Percentiles rank a stretch among this genome's conserved stretches.
Evolutionary conservation across 1,140 invertebrate species (phyloP).

Genomic region (Neotoxoptera formosana): DNA sequence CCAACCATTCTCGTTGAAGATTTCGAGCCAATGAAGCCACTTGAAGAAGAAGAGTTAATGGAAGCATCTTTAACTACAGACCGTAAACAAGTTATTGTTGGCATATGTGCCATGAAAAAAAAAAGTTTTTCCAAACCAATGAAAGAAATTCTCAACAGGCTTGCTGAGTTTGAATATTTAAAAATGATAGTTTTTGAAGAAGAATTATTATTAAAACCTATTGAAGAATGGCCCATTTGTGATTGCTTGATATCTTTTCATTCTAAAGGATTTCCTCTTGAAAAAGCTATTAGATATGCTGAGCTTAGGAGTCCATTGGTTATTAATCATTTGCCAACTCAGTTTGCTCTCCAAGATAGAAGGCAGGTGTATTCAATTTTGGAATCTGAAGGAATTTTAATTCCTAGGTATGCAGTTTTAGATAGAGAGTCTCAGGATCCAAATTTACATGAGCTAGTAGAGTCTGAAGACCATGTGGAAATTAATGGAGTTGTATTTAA

Average conservation of each 20-base stretch:
- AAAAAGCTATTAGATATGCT: slow-evolving; percentile 75
- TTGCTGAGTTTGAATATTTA: slow-evolving; percentile 96
- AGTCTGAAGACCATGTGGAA: slow-evolving; percentile 98
- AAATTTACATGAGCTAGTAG: slow-evolving; percentile 89
- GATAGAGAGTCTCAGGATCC: slow-evolving; percentile 92
- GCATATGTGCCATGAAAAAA: slow-evolving; percentile 98
- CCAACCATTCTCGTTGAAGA: slow-evolving; percentile 56
- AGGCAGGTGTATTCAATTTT: slow-evolving; percentile 95
- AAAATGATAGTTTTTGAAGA: slow-evolving; percentile 70
- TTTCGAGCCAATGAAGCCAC: slow-evolving; percentile 55
- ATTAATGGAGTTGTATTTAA: slow-evolving; percentile 97
- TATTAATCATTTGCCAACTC: slow-evolving; percentile 98
- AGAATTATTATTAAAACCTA: slow-evolving; percentile 75
- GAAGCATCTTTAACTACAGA: slow-evolving; percentile 61
- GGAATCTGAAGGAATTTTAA: slow-evolving; percentile 93
- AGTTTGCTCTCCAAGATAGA: slow-evolving; percentile 90
- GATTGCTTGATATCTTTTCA: slow-evolving; percentile 99
- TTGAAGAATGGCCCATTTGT: slow-evolving; percentile 97
- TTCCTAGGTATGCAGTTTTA: slow-evolving; percentile 96
- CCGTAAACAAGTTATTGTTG: slow-evolving; percentile 88
- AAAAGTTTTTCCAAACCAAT: slow-evolving; percentile 98
- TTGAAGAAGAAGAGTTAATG: slow-evolving; percentile 55
- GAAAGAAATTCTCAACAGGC: slow-evolving; percentile 94
- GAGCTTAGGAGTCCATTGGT: slow-evolving; percentile 94
- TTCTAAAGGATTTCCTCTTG: slow-evolving; percentile 95